These are phyloP conservation scores for Chorisops tibialis DNA, from an alignment of 2,888 invertebrate genomes.

Conservation along the genomic window DNA sequence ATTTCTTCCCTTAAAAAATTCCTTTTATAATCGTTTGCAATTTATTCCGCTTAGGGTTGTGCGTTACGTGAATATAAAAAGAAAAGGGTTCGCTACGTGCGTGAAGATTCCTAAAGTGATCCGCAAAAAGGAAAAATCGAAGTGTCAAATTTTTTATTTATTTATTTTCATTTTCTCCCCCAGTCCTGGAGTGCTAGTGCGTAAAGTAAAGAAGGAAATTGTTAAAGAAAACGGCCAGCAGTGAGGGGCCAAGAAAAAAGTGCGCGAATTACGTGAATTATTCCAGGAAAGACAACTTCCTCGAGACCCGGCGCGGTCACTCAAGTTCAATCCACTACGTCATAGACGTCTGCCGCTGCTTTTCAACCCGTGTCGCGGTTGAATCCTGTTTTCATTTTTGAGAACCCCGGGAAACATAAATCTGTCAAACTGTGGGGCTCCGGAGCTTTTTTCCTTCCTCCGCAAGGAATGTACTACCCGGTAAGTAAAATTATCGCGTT, in stretches of 20 bases:
- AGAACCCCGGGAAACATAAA: slow-evolving; percentile 46
- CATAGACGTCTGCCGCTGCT: background rate
- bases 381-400: background rate
- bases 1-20: no score
- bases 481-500: slow-evolving; percentile 60
- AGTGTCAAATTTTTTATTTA: slow-evolving; percentile 14
- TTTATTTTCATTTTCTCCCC: background rate
- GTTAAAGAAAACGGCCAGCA: no score
- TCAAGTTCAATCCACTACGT: no score
- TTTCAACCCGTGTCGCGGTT: background rate
- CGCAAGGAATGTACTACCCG: slow-evolving; percentile 96
- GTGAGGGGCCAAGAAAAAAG: background rate
- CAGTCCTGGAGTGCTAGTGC: background rate
- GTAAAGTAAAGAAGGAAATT: background rate
- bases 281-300: no score
- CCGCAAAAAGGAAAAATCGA: background rate
- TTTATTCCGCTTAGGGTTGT: slow-evolving; percentile 13
- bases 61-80: background rate
- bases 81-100: background rate
- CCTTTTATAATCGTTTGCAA: no score
- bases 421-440: slow-evolving; percentile 96
- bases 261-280: no score
- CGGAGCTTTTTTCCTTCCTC: slow-evolving; percentile 93
- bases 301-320: no score
- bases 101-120: background rate